Percentiles rank a stretch among this genome's conserved stretches.
Evolutionary conservation across 2,888 invertebrate species (phyloP).

Genomic region (Drosophila mulleri): DNA sequence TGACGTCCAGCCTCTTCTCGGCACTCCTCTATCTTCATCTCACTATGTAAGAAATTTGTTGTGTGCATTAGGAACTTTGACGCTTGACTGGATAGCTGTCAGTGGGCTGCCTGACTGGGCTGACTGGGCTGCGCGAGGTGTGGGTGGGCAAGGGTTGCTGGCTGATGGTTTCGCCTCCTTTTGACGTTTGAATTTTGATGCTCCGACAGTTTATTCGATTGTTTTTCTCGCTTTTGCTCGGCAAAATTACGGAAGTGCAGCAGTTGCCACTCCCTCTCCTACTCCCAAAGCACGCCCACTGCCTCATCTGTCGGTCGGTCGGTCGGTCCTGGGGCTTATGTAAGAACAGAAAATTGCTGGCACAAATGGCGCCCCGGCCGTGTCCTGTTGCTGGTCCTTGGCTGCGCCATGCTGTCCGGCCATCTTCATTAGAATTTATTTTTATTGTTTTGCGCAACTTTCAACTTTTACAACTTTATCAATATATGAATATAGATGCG

Average conservation of each 20-base stretch:
- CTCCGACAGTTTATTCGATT: constrained; percentile 82
- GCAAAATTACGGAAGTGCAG: constrained; percentile 81
- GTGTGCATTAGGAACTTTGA: constrained; percentile 84
- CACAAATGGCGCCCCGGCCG: constrained; percentile 72
- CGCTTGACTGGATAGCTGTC: constrained; percentile 83
- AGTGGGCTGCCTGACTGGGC: constrained; percentile 55
- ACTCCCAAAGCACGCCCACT: not conserved
- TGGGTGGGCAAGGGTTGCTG: constrained; percentile 26
- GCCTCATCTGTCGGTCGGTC: constrained; percentile 28
- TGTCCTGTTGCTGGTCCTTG: constrained; percentile 31
- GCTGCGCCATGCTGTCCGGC: constrained; percentile 78
- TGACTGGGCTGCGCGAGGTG: not conserved
- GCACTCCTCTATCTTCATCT: constrained; percentile 1
- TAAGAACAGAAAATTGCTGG: constrained; percentile 76
- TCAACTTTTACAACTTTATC: constrained; percentile 81
- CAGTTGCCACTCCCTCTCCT: constrained; percentile 30
- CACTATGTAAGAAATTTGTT: constrained; percentile 79
- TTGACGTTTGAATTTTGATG: constrained; percentile 82
- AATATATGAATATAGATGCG: constrained; percentile 80
- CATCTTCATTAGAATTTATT: constrained; percentile 79
- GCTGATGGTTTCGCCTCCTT: constrained; percentile 51
- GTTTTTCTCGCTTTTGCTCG: constrained; percentile 78
- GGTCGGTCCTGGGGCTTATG: constrained; percentile 53
- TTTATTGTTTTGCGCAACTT: constrained; percentile 81
- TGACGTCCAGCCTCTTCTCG: constrained; percentile 52